A percentile compares a stretch with the other conserved stretches of the same genome.
Evolutionary conservation across 2,888 invertebrate genomes (phyloP).

Genomic region (Didymodactylos carnosus): DNA sequence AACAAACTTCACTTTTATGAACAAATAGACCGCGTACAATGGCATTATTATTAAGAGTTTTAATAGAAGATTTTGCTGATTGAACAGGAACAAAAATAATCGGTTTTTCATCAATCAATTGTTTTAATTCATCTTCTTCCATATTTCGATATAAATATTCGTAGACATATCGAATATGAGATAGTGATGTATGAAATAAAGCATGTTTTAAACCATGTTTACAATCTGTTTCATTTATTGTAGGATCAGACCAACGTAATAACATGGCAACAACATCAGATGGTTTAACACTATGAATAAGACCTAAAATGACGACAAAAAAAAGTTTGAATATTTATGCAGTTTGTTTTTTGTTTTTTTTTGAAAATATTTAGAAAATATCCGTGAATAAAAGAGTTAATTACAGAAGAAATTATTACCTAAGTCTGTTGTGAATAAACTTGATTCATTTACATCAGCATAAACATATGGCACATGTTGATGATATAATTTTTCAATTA

Average conservation of each 20-base stretch:
- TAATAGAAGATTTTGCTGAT: no score
- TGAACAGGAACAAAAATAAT: constrained; percentile 1
- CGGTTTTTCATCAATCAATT: background rate
- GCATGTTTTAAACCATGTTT: no score
- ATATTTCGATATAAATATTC: background rate
- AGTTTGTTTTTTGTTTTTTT: no score
- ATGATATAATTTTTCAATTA: background rate
- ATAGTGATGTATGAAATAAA: background rate
- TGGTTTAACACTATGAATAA: background rate
- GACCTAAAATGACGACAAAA: no score
- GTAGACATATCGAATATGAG: constrained; percentile 6
- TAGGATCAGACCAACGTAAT: background rate
- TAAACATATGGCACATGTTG: background rate
- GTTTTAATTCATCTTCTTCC: background rate
- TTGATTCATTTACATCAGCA: background rate
- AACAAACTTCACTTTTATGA: background rate
- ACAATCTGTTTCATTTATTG: no score
- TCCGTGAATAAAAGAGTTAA: no score
- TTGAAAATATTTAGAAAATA: no score
- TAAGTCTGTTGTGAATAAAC: background rate
- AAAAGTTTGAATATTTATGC: no score
- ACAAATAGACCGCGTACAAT: background rate
- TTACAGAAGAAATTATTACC: no score
- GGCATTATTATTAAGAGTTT: background rate
- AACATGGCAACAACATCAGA: background rate